Percentiles rank a stretch among this genome's conserved stretches.
Evolutionary conservation across 2,113 vertebrate species (phyloP).

Genomic region (Chloropsis hardwickii): DNA sequence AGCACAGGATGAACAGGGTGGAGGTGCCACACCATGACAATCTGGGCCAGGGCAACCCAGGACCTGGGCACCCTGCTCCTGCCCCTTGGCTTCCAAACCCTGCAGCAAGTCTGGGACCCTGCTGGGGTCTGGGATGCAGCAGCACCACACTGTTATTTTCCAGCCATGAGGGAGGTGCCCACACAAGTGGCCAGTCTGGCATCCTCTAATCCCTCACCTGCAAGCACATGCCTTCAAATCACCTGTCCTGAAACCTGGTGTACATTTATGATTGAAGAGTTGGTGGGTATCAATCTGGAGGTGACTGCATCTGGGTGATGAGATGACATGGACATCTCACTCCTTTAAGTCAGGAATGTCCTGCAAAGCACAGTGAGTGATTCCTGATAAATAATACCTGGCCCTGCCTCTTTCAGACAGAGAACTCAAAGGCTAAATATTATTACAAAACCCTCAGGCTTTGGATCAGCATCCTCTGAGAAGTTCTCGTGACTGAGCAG

Average conservation of each 20-base stretch:
- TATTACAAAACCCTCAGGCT: neutral
- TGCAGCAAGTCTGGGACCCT: neutral
- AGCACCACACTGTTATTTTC: neutral
- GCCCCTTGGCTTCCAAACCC: neutral
- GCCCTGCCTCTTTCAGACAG: neutral
- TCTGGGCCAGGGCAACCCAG: neutral
- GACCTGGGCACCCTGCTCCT: neutral
- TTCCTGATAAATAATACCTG: neutral
- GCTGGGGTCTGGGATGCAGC: neutral
- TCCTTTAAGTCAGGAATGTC: neutral
- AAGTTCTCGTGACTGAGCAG: neutral
- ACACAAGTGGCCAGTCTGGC: neutral
- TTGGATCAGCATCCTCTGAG: neutral
- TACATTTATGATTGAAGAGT: neutral
- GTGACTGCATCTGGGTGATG: neutral
- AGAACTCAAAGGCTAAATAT: neutral
- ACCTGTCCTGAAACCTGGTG: neutral
- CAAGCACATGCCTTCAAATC: neutral
- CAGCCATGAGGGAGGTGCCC: neutral
- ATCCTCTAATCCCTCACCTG: neutral
- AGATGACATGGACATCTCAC: accelerated
- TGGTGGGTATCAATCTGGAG: neutral
- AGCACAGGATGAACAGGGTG: accelerated
- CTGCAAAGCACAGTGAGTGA: neutral
- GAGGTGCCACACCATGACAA: neutral